Percentiles rank a stretch among this genome's conserved stretches.
Conservation (phyloP, 1,140 invertebrate species). For the Aleiodes sp. region DNA sequence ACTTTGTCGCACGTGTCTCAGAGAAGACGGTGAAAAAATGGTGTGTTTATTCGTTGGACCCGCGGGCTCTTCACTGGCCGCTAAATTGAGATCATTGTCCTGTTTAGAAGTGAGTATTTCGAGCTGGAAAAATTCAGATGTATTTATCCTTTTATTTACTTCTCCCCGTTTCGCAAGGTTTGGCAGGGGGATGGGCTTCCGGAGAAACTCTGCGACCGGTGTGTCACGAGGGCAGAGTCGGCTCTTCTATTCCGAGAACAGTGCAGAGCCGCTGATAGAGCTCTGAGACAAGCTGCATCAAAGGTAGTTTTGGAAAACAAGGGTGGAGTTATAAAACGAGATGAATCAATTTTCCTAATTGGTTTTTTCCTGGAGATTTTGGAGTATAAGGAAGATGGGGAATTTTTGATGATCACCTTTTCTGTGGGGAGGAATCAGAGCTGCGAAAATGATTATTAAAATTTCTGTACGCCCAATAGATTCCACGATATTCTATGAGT, state of each 20-base stretch:
- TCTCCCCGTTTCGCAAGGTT: conserved; percentile 44
- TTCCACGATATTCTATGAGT: neutral
- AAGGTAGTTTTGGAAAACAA: conserved; percentile 47
- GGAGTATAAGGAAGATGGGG: too few species aligned
- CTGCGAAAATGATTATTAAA: too few species aligned
- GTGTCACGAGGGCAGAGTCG: conserved; percentile 63
- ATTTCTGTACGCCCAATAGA: neutral
- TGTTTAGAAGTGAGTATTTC: conserved; percentile 55
- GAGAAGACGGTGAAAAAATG: conserved; percentile 64
- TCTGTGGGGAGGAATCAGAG: too few species aligned
- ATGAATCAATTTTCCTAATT: too few species aligned
- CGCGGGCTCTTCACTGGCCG: conserved; percentile 60
- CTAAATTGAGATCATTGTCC: conserved; percentile 60
- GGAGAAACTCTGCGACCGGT: conserved; percentile 62
- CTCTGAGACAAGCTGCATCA: conserved; percentile 58
- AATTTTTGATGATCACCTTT: too few species aligned
- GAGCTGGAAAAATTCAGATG: conserved; percentile 2
- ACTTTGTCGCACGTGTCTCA: conserved; percentile 60
- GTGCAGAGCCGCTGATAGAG: conserved; percentile 61
- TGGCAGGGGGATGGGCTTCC: conserved; percentile 63
- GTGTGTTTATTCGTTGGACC: conserved; percentile 63
- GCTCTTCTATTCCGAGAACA: conserved; percentile 62
- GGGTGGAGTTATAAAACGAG: neutral
- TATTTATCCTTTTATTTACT: conserved; percentile 4
- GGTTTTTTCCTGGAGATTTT: too few species aligned